Evolutionary conservation across 2,113 vertebrate species (phyloP), one percentile per base, ranked within the genome.

Genomic region (Nestor notabilis): DNA sequence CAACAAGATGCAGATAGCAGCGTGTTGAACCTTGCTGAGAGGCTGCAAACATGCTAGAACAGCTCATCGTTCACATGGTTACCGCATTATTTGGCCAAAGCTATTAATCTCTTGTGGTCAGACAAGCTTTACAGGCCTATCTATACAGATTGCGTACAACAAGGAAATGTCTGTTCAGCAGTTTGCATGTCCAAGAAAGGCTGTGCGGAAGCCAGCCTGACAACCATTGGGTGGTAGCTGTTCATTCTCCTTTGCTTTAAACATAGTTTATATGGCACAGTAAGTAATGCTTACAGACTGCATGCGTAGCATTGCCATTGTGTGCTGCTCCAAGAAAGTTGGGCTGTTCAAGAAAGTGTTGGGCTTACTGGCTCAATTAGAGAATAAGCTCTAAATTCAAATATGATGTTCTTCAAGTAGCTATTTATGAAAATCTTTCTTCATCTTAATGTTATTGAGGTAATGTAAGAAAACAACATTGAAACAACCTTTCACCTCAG

Each of bases 1-100:
- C 98, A 98, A 98, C 98, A 93, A 95, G 93, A 95, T 96, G 97
- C 97, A 97, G 98, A 98, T 98, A 98, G 98, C 97, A 98, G 98
- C 90, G 72, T 97, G 96, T 96, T 92, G 86, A 96, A 97, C 97
- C 96, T 96, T 96, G 96, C 98, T 79, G 98, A 97, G 98, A 97
- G 96, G 98, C 97, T 98, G 97, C 94, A 98, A 98, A 97, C 97
- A 95, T 97, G 97, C 97, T 95, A 69, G 96, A 95, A 97, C 98
- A 97, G 98, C 96, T 96, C 95, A 87, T 76, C 91, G 97, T 98
- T 97, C 98, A 98, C 98, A 97, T 98, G 98, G 98, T 98, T 98
- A 97, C 98, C 49, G 93, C 97, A 96, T 97, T 98, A 96, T 98
- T 98, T 98, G 96, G 98, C 96, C 97, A 96, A 97, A 98, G 97